phyloP scores from a whole-genome alignment of 2,888 invertebrate species.

The Hermaeophaga mercurialis region DNA sequence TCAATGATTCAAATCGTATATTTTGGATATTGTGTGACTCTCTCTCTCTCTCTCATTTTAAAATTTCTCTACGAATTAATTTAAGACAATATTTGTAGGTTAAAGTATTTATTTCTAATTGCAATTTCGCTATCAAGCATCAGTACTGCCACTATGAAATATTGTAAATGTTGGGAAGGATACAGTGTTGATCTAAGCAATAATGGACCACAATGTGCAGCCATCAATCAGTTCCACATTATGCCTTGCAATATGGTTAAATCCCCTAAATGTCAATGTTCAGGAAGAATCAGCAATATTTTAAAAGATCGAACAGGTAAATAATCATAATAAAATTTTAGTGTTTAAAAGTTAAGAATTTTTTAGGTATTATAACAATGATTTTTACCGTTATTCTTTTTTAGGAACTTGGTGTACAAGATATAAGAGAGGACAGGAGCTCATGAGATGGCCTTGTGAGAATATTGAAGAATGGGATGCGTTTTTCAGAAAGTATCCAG shows the following conservation, averaged over 20 bases:
- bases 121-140: constrained; percentile 12
- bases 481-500: constrained; percentile 48
- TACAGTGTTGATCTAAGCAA: constrained; percentile 46
- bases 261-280: constrained; percentile 48
- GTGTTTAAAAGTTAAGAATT: too few species aligned
- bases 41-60: too few species aligned
- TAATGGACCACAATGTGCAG: constrained; percentile 46
- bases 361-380: too few species aligned
- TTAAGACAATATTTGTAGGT: constrained; percentile 29
- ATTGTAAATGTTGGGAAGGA: constrained; percentile 51
- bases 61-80: too few species aligned
- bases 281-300: constrained; percentile 47
- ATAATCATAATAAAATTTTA: too few species aligned
- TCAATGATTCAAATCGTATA: too few species aligned
- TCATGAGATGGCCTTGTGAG: constrained; percentile 51
- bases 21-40: too few species aligned
- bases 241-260: constrained; percentile 51
- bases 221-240: constrained; percentile 46
- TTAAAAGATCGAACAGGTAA: constrained; percentile 49
- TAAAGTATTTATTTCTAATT: constrained; percentile 17
- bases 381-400: too few species aligned
- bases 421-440: constrained; percentile 47
- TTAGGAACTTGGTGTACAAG: constrained; percentile 50
- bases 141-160: constrained; percentile 10
- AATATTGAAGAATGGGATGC: constrained; percentile 49